Percentiles rank a stretch among this genome's conserved stretches.
phyloP scores from a whole-genome alignment of 2,113 vertebrate genomes.

The Nannospalax galili region DNA sequence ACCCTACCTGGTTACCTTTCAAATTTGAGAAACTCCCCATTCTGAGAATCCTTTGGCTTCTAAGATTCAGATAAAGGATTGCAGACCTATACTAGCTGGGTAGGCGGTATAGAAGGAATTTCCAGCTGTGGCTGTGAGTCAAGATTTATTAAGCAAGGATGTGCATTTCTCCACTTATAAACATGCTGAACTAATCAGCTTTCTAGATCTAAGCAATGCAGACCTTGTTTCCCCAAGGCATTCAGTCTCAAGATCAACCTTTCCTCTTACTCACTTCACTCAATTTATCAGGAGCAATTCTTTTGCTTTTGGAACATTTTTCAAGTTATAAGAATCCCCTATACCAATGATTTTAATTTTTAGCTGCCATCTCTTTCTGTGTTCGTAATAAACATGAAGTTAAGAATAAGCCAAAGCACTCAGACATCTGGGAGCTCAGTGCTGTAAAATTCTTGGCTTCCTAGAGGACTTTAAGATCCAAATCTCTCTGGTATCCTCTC shows the following conservation, averaged over 20 bases:
- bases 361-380: background rate
- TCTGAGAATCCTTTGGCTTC: background rate
- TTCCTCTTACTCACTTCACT: conserved; percentile 42
- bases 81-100: background rate
- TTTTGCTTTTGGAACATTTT: conserved; percentile 48
- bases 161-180: conserved; percentile 52
- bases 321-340: conserved; percentile 27
- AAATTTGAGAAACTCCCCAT: conserved; percentile 24
- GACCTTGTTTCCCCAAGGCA: conserved; percentile 17
- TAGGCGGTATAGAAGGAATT: background rate
- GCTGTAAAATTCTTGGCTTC: too few relatives aligned
- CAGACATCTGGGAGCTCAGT: background rate
- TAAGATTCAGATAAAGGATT: background rate
- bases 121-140: background rate
- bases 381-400: background rate
- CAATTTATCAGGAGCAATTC: conserved; percentile 61
- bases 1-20: background rate
- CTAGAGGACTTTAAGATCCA: too few relatives aligned
- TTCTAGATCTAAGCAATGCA: conserved; percentile 41
- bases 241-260: conserved; percentile 56
- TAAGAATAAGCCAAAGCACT: background rate
- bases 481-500: too few relatives aligned
- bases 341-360: background rate
- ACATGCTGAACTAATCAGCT: conserved; percentile 55
- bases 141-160: conserved; percentile 33